Evolutionary conservation across 2,888 invertebrate genomes (phyloP), one percentile per base, ranked within the genome.

Genomic region (Congeria kusceri): DNA sequence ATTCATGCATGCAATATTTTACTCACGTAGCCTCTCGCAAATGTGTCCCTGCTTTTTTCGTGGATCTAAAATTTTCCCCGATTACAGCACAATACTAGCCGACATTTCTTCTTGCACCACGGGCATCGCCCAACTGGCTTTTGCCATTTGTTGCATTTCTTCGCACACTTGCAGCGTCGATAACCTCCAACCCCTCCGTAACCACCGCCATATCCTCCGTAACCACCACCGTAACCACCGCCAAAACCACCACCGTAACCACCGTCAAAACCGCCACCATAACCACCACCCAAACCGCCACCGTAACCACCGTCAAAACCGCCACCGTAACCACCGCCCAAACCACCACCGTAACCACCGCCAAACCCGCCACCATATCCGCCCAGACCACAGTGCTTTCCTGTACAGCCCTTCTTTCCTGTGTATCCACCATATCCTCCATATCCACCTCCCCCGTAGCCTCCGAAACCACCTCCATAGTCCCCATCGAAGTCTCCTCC

Each of bases 291-390:
- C 11, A 63, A 32, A 32, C 53, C 65, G 23, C 65, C 53, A 18
- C 53, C 65, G 25, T 53, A 11, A 5, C 65, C 65, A 15, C 53
- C 49, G 11, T 13, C 49, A 11, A 25, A 47, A 44, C 25, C 65
- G 32, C 49, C 65, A n/a, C 62, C 62, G 62, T 13, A 39, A 29
- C 65, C 65, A 32, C 29, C 28, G 13, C 64, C 64, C n/a, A n/a
- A 29, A 11, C 49, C 64, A n/a, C 7, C 20, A 0, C 53, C 63
- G 1, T 47, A 18, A 5, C 25, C 20, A 29, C 65, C 65, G 7
- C 53, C 53, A 7, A 53, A 20, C 1, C 65, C 65, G 23, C 39
- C 57, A 4, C 66, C 53, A 13, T 13, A 15, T 15, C 57, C 57
- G 11, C 66, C 29, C 9, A 28, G 13, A 11, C 11, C 65, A 11